Base-by-base conservation (phyloP, 1,140 invertebrate species). In the Cephus cinctus region DNA sequence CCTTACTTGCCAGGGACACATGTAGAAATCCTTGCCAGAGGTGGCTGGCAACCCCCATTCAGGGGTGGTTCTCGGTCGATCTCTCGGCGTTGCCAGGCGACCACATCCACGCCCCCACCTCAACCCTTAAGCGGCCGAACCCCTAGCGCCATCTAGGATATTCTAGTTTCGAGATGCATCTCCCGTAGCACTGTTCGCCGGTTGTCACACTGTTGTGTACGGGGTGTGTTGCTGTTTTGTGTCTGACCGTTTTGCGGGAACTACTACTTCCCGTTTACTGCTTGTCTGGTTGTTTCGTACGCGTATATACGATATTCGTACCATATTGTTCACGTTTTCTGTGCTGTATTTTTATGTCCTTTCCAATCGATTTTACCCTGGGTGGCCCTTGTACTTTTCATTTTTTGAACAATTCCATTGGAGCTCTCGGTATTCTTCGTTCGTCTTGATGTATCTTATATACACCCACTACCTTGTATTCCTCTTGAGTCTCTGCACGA, bases 41-140 rank as follows among this genome's bases (percentile, higher is more conserved):
- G 27, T 14, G 34, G 11, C 34, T 8, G 14, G 14, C 34, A 11
- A 15, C 34, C 19, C 34, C 19, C 34, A 2, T 11, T 9, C 34
- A 36, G 34, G 34, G 34, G 34, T 36, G 14, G 34, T 36, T 15
- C 34, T 36, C 34, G 34, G 34, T 36, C 34, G 34, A 36, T 36
- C 34, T 36, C 34, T 36, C 34, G 11, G 11, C 11, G 34, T 36
- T 15, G 34, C 34, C 34, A 8, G 15, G 34, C 34, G 19, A 36
- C 34, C 34, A 36, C 34, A 36, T 36, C 34, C 34, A 36, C 11
- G 14, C 8, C 27, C 27, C 27, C 34, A 12, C 34, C 8, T 18
- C 8, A 8, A 8, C 8, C 14, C 11, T 8, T 6, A 12, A 12
- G 8, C 11, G 8, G 34, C 34, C 9, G 15, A 36, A 14, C 15